phyloP scores from a whole-genome alignment of 2,797 vertebrate species.

The Antennarius maculatus region DNA sequence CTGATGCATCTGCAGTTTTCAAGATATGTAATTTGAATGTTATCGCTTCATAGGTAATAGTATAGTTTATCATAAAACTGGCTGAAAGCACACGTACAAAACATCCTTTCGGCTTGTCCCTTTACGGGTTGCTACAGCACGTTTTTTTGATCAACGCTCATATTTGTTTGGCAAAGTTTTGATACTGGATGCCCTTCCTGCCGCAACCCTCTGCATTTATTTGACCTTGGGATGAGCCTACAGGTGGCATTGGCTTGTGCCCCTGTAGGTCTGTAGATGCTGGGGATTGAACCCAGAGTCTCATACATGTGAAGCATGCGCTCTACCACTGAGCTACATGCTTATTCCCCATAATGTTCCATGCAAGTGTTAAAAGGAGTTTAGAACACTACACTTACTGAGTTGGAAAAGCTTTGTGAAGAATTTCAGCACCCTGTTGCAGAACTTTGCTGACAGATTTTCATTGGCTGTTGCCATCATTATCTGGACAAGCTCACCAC shows the following conservation, averaged over 20 bases:
- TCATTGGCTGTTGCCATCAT: conserved; percentile 99
- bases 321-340: too few relatives aligned
- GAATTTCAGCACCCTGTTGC: conserved; percentile 97
- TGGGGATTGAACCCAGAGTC: too few relatives aligned
- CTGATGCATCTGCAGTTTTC: neutral
- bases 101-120: neutral
- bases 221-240: too few relatives aligned
- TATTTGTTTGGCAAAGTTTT: too few relatives aligned
- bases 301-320: too few relatives aligned
- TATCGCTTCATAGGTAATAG: neutral
- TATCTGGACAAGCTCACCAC: conserved; percentile 97
- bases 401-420: conserved; percentile 99
- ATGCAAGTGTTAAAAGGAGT: neutral
- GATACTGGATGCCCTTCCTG: too few relatives aligned
- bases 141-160: too few relatives aligned
- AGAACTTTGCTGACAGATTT: conserved; percentile 96
- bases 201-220: too few relatives aligned
- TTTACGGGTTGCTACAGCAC: too few relatives aligned
- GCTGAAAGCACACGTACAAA: neutral
- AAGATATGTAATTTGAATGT: neutral
- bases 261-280: too few relatives aligned
- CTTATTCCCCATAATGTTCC: too few relatives aligned
- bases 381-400: conserved; percentile 82
- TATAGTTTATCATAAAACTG: neutral
- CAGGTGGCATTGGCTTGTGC: too few relatives aligned